Evolutionary conservation across 2,888 invertebrate genomes (phyloP), one percentile per base, ranked within the genome.

Genomic region (Beris chalybata): DNA sequence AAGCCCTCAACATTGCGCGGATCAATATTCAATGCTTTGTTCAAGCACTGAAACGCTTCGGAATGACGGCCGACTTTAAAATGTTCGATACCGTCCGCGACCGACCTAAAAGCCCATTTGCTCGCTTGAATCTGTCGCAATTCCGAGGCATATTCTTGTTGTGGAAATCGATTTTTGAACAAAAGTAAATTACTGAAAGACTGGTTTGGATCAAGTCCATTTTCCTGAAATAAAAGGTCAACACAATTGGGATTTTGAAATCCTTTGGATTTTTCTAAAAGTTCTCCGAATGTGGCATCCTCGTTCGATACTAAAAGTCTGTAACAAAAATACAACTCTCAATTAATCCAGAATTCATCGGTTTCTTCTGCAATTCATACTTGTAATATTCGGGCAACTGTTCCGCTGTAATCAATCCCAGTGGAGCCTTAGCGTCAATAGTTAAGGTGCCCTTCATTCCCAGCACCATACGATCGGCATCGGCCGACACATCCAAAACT

Each of bases 51-150:
- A 82, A 96, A 93, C 45, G 97, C 97, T 83, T 97, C 97, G 0
- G 93, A 90, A 79, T 94, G 94, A 73, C 92, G 87, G 53, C 95
- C 95, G 54, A 91, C 89, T 82, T 97, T 97, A 82, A 96, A 96
- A 82, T 93, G 92, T 76, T 92, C 91, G 74, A 97, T 95, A 30
- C 97, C 97, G 80, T 95, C 93, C n/a, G 95, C 93, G 30, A 97
- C 96, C 76, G 90, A 90, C 79, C 92, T 88, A 81, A 94, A 93
- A 38, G 38, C 38, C 38, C 38, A 38, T 38, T 38, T 1, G 95
- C 95, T 91, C 56, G 95, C 94, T 82, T 97, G 96, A 29, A 89
- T 87, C 81, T 93, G 93, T 68, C 95, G 88, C 72, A 97, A 83
- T 79, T 92, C 92, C 73, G 86, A 85, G 47, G 93, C 92, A 81